Base-by-base conservation (phyloP, 2,888 invertebrate species). In the Drosophila sordidapex region DNA sequence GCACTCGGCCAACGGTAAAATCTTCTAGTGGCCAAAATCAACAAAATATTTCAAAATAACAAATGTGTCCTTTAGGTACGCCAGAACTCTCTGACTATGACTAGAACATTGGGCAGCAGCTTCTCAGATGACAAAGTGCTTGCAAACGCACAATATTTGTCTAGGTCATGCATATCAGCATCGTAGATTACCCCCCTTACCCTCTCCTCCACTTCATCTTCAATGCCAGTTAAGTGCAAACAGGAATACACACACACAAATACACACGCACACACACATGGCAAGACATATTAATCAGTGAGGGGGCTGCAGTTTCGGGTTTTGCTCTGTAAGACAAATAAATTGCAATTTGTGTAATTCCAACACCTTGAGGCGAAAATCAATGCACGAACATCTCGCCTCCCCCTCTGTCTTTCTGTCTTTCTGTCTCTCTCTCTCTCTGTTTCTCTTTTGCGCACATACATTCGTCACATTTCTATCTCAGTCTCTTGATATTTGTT, bases 11-110 rank as follows among this genome's bases (percentile, higher is more conserved):
- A 66, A 57, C 43, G 46, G 62, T 65, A 67, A 71, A 76, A 74
- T 85, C 86, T 78, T 81, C 81, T 53, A 29, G 35, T 68, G 61
- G 74, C 80, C 80, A 87, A 87, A 89, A 89, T 87, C 87, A 87
- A 87, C 87, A 87, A 87, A 89, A 87, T 89, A 89, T 87, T 87
- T 87, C 89, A 89, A 89, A 87, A 89, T 87, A 87, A 87, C 89
- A 87, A 87, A 89, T 87, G 87, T 89, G 87, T 87, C 85, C 81
- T 73, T 71, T 71, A 15, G 40, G 31, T 21, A 21, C n/a, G 31
- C n/a, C 27, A 27, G 21, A 31, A 2, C 5, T 21, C 38, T 25
- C 18, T 2, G 36, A 38, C 11, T n/a, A 29, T 10, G 31, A 43
- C 29, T 29, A 43, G 60, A 62, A 29, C 51, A 52, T 49, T 61